Conservation (phyloP, 2,113 vertebrate genomes). For the Tricholaema leucomelas region DNA sequence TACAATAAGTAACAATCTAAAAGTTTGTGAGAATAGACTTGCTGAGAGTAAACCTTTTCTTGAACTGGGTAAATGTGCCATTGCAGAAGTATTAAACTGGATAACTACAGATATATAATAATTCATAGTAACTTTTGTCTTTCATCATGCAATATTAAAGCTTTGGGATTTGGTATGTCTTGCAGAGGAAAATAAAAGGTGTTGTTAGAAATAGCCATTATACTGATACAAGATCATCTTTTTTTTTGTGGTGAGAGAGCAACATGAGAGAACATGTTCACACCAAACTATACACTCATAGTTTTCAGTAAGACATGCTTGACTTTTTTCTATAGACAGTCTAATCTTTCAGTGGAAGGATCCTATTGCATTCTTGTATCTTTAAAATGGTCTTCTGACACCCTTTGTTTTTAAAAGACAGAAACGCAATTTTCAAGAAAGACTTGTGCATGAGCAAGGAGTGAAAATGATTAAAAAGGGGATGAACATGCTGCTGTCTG, state of each 20-base stretch:
- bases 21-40: background rate
- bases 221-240: background rate
- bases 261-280: background rate
- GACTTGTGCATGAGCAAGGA: background rate
- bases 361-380: background rate
- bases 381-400: background rate
- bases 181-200: background rate
- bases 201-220: background rate
- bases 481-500: background rate
- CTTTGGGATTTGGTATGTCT: background rate
- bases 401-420: background rate
- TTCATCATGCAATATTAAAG: background rate
- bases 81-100: background rate
- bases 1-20: background rate
- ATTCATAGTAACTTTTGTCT: background rate
- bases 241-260: background rate
- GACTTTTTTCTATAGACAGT: background rate
- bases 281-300: background rate
- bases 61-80: background rate
- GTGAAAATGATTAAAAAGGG: background rate
- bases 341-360: background rate
- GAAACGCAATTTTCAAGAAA: background rate
- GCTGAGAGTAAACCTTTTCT: background rate
- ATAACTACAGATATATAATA: background rate
- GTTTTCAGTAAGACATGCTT: background rate